A percentile compares a stretch with the other conserved stretches of the same genome.
phyloP scores from a whole-genome alignment of 2,888 invertebrate genomes.

The Scaptomyza reducta region DNA sequence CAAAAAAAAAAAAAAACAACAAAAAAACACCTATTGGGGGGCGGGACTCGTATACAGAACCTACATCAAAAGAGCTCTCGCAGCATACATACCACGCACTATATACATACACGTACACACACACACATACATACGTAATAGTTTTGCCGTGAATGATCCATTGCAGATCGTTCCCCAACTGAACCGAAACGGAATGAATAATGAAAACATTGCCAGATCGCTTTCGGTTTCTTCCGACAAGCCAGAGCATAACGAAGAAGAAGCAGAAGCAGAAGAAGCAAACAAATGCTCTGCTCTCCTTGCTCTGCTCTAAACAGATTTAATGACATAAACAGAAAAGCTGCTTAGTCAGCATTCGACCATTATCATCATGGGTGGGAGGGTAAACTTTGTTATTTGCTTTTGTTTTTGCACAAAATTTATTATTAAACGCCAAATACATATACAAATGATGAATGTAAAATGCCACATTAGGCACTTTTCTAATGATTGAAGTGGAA shows the following conservation, averaged over 20 bases:
- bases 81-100: constrained; percentile 13
- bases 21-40: not conserved
- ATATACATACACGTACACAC: not conserved
- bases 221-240: constrained; percentile 67
- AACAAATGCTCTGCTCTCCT: constrained; percentile 21
- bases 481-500: not conserved
- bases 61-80: constrained; percentile 31
- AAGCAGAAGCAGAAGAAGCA: not conserved
- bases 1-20: not conserved
- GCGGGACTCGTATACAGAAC: constrained; percentile 27
- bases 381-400: constrained; percentile 17
- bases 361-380: constrained; percentile 1
- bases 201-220: constrained; percentile 22
- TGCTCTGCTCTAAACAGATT: constrained; percentile 22
- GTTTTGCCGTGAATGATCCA: constrained; percentile 18
- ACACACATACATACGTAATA: constrained; percentile 1
- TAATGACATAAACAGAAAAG: constrained; percentile 63
- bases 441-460: constrained; percentile 22
- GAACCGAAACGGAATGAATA: constrained; percentile 19
- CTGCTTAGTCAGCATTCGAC: constrained; percentile 40
- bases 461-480: constrained; percentile 3
- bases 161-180: constrained; percentile 7
- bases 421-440: constrained; percentile 5
- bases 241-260: not conserved
- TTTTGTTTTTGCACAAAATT: constrained; percentile 17